These are phyloP conservation scores for Cochlearius cochlearius DNA, from an alignment of 2,113 vertebrate species.

Conservation along the genomic window DNA sequence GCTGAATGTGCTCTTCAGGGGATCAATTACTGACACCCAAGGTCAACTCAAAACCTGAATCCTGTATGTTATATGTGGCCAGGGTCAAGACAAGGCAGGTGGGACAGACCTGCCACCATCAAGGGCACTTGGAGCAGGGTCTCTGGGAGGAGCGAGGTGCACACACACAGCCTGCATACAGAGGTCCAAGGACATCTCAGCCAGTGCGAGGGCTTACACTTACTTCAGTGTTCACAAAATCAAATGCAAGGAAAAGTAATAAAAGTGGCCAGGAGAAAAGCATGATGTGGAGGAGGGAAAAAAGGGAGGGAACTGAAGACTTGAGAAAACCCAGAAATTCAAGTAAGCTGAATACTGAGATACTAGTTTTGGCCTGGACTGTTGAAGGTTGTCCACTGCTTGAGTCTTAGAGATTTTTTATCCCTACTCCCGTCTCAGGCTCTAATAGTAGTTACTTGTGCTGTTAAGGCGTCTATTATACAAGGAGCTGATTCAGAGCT, in stretches of 20 bases:
- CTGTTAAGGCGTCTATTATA: neutral
- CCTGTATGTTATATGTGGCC: neutral
- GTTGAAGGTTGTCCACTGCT: neutral
- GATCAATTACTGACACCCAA: neutral
- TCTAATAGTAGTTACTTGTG: neutral
- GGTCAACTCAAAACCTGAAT: neutral
- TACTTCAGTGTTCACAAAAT: neutral
- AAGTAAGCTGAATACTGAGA: neutral
- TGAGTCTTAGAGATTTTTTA: neutral
- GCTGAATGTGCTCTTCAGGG: neutral
- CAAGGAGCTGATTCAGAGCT: neutral
- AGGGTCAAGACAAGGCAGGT: neutral
- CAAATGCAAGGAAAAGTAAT: neutral
- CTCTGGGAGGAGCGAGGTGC: neutral
- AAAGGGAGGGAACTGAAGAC: neutral
- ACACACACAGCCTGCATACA: no score
- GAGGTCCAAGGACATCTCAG: neutral
- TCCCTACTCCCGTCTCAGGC: neutral
- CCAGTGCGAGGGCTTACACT: rapidly evolving
- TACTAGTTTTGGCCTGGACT: neutral
- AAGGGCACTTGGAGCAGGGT: neutral
- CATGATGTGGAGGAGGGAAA: neutral
- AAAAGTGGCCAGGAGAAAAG: neutral
- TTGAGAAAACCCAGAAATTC: neutral
- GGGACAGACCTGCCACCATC: neutral